Conservation (phyloP, 2,113 vertebrate species). For the cat (Felis catus) region DNA sequence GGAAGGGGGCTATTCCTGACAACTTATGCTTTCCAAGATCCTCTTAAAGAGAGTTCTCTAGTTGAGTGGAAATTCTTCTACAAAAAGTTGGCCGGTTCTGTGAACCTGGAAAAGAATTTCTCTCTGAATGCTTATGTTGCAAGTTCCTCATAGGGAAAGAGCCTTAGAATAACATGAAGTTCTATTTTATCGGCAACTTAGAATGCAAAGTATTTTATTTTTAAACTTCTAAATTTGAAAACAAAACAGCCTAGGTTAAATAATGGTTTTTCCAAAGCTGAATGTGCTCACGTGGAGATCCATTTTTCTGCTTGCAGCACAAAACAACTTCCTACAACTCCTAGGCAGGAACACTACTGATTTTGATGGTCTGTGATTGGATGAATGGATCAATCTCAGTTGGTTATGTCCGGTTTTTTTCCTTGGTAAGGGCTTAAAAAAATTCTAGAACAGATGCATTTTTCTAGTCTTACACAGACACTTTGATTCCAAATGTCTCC, state of each 20-base stretch:
- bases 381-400: neutral
- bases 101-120: conserved; percentile 48
- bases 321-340: conserved; percentile 47
- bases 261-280: conserved; percentile 81
- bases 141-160: conserved; percentile 44
- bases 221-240: conserved; percentile 73
- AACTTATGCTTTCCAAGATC: conserved; percentile 47
- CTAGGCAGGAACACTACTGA: conserved; percentile 22
- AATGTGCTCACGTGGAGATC: conserved; percentile 71
- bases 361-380: conserved; percentile 1
- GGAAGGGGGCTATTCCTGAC: neutral
- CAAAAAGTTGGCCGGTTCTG: neutral
- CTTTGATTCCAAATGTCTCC: conserved; percentile 92
- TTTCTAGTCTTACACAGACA: conserved; percentile 59
- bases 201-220: conserved; percentile 79
- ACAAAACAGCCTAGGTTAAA: conserved; percentile 76
- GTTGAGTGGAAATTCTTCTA: neutral
- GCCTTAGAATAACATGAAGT: conserved; percentile 64
- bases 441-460: conserved; percentile 64
- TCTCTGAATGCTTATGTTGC: conserved; percentile 36
- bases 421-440: conserved; percentile 69
- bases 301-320: conserved; percentile 48
- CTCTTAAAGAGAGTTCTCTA: conserved; percentile 18
- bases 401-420: conserved; percentile 76
- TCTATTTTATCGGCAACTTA: conserved; percentile 77